phyloP scores from a whole-genome alignment of 1,140 invertebrate genomes.

The Bombus breviceps region DNA sequence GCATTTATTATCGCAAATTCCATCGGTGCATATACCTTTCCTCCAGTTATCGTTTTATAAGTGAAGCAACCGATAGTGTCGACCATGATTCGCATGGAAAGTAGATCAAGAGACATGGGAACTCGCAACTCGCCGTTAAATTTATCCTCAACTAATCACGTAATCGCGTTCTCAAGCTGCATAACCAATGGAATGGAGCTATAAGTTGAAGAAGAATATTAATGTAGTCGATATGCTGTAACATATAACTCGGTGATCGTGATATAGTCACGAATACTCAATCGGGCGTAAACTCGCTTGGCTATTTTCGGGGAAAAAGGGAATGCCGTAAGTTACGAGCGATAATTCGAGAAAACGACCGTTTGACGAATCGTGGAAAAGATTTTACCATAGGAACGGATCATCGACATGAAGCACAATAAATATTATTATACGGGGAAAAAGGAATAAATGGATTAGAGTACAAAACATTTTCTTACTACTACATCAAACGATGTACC shows the following conservation, averaged over 20 bases:
- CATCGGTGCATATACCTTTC: background rate
- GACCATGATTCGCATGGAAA: background rate
- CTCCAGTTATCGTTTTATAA: background rate
- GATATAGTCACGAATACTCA: constrained; percentile 67
- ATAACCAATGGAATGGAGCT: constrained; percentile 49
- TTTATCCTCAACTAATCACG: constrained; percentile 48
- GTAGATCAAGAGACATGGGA: constrained; percentile 31
- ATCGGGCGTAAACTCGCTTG: constrained; percentile 56
- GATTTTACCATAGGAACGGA: constrained; percentile 32
- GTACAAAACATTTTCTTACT: constrained; percentile 23
- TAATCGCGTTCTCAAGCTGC: constrained; percentile 49
- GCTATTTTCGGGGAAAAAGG: constrained; percentile 47
- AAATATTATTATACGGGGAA: constrained; percentile 1
- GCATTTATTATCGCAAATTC: background rate
- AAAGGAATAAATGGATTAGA: constrained; percentile 14
- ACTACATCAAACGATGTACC: background rate
- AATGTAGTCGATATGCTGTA: constrained; percentile 65
- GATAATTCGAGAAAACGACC: constrained; percentile 13
- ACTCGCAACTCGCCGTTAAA: constrained; percentile 45
- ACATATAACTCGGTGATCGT: constrained; percentile 68
- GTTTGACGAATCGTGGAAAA: constrained; percentile 38
- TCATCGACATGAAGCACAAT: constrained; percentile 25
- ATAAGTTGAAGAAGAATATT: constrained; percentile 48
- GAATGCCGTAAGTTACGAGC: background rate
- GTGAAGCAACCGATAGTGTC: background rate